These are phyloP conservation scores for Cyanoliseus patagonus DNA, from an alignment of 2,113 vertebrate species.

Conservation along the genomic window DNA sequence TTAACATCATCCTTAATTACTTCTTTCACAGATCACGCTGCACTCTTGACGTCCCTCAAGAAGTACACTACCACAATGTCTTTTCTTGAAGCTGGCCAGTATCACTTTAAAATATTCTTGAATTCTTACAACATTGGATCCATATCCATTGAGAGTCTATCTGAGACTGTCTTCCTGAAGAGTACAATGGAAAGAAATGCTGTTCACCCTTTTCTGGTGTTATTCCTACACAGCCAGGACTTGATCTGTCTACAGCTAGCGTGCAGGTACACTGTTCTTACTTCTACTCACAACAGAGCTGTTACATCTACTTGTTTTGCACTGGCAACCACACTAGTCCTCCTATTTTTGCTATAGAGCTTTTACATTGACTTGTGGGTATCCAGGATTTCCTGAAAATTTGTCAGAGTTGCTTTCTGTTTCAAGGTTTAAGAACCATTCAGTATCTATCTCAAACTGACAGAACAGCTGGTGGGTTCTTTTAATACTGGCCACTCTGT, in stretches of 20 bases:
- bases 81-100: neutral
- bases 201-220: neutral
- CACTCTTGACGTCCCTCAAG: neutral
- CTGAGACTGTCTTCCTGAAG: neutral
- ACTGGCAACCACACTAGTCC: neutral
- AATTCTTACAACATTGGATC: neutral
- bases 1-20: neutral
- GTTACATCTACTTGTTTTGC: neutral
- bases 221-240: neutral
- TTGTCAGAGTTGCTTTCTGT: neutral
- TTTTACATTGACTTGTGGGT: neutral
- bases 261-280: neutral
- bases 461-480: neutral
- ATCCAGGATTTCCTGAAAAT: neutral
- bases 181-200: neutral
- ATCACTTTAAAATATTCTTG: neutral
- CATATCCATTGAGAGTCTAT: neutral
- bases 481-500: neutral
- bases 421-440: neutral
- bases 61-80: neutral
- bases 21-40: neutral
- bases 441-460: neutral
- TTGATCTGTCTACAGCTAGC: neutral
- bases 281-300: neutral
- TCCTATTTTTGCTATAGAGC: neutral